Evolutionary conservation across 2,113 vertebrate genomes (phyloP).

Genomic region (Natator depressus): DNA sequence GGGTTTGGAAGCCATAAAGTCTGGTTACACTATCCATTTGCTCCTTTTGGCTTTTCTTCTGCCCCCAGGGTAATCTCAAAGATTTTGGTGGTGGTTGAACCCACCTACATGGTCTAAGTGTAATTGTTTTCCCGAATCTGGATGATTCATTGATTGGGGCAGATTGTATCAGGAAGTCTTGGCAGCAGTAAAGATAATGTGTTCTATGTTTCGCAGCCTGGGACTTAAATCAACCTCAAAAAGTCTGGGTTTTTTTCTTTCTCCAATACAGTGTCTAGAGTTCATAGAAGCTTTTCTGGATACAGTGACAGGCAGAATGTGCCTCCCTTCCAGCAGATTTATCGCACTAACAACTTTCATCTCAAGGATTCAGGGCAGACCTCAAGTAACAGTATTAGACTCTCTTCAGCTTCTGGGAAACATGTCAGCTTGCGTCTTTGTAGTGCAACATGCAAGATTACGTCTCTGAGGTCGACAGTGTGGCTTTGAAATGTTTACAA

Average conservation of each 20-base stretch:
- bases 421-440: not conserved
- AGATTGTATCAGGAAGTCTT: too few relatives aligned
- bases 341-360: not conserved
- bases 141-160: too few relatives aligned
- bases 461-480: not conserved
- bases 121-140: too few relatives aligned
- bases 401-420: not conserved
- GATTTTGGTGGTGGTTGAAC: too few relatives aligned
- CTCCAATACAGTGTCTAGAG: not conserved
- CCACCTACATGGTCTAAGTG: too few relatives aligned
- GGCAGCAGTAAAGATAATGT: too few relatives aligned
- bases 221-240: too few relatives aligned
- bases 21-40: too few relatives aligned
- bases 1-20: too few relatives aligned
- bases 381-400: not conserved
- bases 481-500: not conserved
- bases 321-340: not conserved
- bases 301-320: not conserved
- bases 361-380: not conserved
- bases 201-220: too few relatives aligned
- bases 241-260: not conserved
- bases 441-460: not conserved
- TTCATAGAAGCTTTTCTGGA: not conserved
- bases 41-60: too few relatives aligned
- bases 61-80: too few relatives aligned